Conservation (phyloP, 2,888 invertebrate species). For the Seladonia tumulorum region DNA sequence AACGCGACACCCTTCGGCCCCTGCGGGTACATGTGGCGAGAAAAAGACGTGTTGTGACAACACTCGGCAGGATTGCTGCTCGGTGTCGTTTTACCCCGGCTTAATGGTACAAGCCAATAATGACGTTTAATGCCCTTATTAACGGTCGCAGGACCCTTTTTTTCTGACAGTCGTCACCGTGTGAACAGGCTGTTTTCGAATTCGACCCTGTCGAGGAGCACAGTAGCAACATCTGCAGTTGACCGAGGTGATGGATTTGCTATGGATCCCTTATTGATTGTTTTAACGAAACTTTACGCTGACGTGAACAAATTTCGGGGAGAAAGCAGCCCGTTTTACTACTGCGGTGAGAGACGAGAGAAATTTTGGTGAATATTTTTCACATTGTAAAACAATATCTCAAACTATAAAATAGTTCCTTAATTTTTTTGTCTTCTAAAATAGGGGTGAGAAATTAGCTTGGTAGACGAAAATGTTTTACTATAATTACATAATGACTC, state of each 20-base stretch:
- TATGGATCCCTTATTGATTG: not conserved
- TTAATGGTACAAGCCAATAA: conserved; percentile 38
- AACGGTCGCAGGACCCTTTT: not conserved
- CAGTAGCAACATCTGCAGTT: not conserved
- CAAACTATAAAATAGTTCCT: no score
- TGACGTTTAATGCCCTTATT: conserved; percentile 29
- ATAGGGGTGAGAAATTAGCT: no score
- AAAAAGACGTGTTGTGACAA: conserved; percentile 66
- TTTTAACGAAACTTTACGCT: no score
- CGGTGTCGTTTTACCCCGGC: conserved; percentile 14
- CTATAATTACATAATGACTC: no score
- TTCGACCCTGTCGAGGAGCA: not conserved
- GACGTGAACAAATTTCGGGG: no score
- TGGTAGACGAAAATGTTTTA: no score
- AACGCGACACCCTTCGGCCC: conserved; percentile 42
- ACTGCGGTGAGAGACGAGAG: no score
- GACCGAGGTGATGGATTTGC: not conserved
- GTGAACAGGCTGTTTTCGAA: conserved; percentile 13
- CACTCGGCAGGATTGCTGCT: not conserved
- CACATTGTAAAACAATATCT: no score
- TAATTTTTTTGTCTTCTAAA: no score
- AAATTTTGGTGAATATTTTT: no score
- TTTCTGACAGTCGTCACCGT: not conserved
- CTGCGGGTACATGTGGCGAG: conserved; percentile 28
- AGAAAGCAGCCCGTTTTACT: no score